Evolutionary conservation across 2,797 vertebrate genomes (phyloP).

Genomic region (Craterocephalus amniculus): DNA sequence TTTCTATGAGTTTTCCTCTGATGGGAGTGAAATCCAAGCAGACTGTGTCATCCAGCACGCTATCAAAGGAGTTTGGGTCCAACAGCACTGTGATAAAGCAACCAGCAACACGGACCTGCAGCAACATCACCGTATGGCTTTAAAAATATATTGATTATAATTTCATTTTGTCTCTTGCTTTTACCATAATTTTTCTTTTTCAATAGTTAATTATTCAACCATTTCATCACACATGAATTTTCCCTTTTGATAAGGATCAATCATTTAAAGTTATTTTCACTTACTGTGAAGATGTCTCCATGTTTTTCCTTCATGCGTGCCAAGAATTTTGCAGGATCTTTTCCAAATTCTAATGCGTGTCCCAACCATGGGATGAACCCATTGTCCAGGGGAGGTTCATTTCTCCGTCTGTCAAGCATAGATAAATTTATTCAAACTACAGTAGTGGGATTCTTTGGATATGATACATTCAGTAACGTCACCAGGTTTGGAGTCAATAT

Average conservation of each 20-base stretch:
- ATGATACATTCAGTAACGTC: conserved; percentile 23
- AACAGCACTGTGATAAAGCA: conserved; percentile 86
- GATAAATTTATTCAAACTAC: conserved; percentile 6
- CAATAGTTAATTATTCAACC: neutral
- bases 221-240: too few relatives aligned
- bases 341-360: conserved; percentile 87
- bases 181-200: neutral
- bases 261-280: conserved; percentile 24
- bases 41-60: conserved; percentile 79
- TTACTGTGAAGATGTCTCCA: conserved; percentile 91
- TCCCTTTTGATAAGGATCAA: neutral
- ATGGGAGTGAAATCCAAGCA: conserved; percentile 79
- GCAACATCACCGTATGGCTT: conserved; percentile 9
- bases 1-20: conserved; percentile 78
- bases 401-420: conserved; percentile 71
- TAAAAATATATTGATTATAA: neutral
- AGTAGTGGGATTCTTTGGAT: neutral
- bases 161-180: neutral
- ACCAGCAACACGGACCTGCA: conserved; percentile 86
- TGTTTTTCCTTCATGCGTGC: conserved; percentile 88
- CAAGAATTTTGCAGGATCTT: conserved; percentile 87
- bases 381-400: conserved; percentile 90
- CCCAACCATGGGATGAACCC: conserved; percentile 90
- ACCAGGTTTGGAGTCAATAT: conserved; percentile 35
- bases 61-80: conserved; percentile 87